Percentiles rank a stretch among this genome's conserved stretches.
phyloP scores from a whole-genome alignment of 2,797 vertebrate genomes.

The Taeniopygia guttata region DNA sequence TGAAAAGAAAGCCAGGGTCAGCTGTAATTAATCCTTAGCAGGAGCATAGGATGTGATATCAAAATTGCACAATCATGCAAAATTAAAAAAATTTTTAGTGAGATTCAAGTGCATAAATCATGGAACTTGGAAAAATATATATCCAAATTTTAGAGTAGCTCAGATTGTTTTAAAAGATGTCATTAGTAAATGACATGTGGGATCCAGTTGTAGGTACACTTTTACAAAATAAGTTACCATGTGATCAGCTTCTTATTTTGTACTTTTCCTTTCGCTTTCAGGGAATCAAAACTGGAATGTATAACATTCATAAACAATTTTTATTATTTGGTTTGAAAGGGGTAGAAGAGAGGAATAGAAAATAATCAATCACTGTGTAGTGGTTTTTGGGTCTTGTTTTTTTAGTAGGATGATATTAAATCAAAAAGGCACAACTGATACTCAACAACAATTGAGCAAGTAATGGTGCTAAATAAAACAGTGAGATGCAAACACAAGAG shows the following conservation, averaged over 20 bases:
- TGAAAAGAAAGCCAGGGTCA: neutral
- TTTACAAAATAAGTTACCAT: neutral
- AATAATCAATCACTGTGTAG: neutral
- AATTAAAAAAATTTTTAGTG: neutral
- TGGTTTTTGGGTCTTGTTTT: neutral
- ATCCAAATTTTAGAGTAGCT: neutral
- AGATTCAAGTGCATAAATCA: neutral
- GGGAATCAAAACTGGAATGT: neutral
- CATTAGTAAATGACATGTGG: neutral
- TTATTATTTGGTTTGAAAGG: neutral
- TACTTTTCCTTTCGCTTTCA: neutral
- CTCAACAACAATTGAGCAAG: neutral
- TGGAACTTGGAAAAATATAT: neutral
- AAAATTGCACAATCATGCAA: neutral
- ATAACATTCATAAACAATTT: fast-evolving
- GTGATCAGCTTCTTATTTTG: neutral
- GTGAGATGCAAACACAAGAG: neutral
- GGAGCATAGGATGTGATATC: neutral
- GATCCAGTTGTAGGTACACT: neutral
- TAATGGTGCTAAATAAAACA: neutral
- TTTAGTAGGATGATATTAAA: neutral
- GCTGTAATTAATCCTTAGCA: neutral
- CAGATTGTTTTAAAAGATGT: neutral
- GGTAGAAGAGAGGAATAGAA: neutral
- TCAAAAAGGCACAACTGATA: neutral